A percentile compares a stretch with the other conserved stretches of the same genome.
Evolutionary conservation across 2,888 invertebrate genomes (phyloP).

Genomic region (Cryptocephalus moraei): DNA sequence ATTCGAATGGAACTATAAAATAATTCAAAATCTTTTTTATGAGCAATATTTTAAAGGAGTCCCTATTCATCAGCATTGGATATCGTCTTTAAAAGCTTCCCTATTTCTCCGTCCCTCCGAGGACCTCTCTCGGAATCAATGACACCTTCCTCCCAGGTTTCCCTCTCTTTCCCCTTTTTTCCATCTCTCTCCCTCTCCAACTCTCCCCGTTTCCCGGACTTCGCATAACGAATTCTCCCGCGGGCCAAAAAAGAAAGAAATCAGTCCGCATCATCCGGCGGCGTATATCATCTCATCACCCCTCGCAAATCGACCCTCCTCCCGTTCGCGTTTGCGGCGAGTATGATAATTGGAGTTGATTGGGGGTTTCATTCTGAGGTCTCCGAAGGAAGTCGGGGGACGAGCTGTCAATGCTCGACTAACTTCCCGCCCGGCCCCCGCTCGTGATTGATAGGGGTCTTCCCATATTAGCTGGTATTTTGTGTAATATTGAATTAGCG

Average conservation of each 20-base stretch:
- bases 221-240: neutral
- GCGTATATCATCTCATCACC: slow-evolving; percentile 11
- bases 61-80: too few species aligned
- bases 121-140: too few species aligned
- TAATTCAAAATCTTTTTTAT: too few species aligned
- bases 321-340: slow-evolving; percentile 23
- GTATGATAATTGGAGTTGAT: slow-evolving; percentile 38
- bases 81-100: too few species aligned
- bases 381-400: slow-evolving; percentile 21
- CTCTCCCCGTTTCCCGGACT: too few species aligned
- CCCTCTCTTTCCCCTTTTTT: too few species aligned
- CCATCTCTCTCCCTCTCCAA: too few species aligned
- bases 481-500: neutral
- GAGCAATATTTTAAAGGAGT: too few species aligned
- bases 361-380: slow-evolving; percentile 33
- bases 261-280: slow-evolving; percentile 7
- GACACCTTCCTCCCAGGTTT: too few species aligned
- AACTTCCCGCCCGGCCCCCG: slow-evolving; percentile 22
- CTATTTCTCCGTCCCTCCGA: too few species aligned
- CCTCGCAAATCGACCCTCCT: slow-evolving; percentile 13
- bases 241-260: slow-evolving; percentile 7
- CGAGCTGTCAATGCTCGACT: slow-evolving; percentile 21
- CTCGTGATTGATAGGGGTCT: slow-evolving; percentile 27
- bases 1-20: too few species aligned
- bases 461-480: slow-evolving; percentile 11